A percentile compares a stretch with the other conserved stretches of the same genome.
Conservation (phyloP, 2,888 invertebrate species). For the Erannis defoliaria region DNA sequence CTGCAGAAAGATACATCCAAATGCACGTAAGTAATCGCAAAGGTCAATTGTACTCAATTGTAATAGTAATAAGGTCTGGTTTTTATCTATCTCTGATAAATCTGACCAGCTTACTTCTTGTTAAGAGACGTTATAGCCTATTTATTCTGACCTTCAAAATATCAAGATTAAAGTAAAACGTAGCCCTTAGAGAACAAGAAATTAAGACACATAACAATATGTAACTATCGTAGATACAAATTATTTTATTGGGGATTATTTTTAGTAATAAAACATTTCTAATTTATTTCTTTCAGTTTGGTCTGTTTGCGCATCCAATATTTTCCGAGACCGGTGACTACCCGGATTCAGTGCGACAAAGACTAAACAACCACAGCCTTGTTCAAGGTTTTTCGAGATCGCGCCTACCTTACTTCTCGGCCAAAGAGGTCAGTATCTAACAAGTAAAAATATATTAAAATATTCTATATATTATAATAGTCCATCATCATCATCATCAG, state of each 20-base stretch:
- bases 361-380: constrained; percentile 73
- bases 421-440: constrained; percentile 68
- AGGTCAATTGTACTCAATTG: background rate
- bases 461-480: too few relatives aligned
- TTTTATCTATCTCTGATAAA: too few relatives aligned
- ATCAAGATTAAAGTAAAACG: too few relatives aligned
- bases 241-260: too few relatives aligned
- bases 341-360: constrained; percentile 76
- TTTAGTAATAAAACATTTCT: background rate
- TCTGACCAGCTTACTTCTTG: too few relatives aligned
- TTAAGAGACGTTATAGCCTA: too few relatives aligned
- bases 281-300: constrained; percentile 63
- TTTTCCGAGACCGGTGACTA: constrained; percentile 81
- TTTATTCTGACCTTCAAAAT: too few relatives aligned
- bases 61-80: too few relatives aligned
- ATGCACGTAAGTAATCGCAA: constrained; percentile 78
- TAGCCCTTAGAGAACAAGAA: too few relatives aligned
- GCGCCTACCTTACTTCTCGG: constrained; percentile 80
- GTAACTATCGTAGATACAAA: too few relatives aligned
- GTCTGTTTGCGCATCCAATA: constrained; percentile 83
- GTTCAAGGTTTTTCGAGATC: constrained; percentile 78
- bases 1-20: constrained; percentile 84
- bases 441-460: background rate
- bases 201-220: too few relatives aligned
- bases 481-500: too few relatives aligned